Conservation (phyloP, 1,140 invertebrate species). For the Sitobion miscanthi region DNA sequence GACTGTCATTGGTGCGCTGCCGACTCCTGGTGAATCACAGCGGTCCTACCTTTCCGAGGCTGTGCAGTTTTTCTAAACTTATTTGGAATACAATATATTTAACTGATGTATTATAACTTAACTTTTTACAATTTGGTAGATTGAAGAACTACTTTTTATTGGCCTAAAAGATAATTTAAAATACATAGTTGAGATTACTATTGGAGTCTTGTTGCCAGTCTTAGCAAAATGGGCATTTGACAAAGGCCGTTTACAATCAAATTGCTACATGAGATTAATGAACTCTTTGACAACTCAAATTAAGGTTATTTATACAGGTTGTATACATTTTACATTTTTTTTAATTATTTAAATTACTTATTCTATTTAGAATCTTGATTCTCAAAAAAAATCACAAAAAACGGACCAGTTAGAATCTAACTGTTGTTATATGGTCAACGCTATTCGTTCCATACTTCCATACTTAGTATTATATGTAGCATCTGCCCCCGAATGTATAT, state of each 20-base stretch:
- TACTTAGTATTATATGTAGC: constrained; percentile 66
- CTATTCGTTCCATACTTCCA: constrained; percentile 66
- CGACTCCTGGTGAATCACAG: no score
- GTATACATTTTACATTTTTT: background rate
- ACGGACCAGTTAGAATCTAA: constrained; percentile 59
- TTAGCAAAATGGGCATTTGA: constrained; percentile 72
- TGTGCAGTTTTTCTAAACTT: no score
- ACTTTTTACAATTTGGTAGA: constrained; percentile 62
- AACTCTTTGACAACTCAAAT: constrained; percentile 58
- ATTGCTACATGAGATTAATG: constrained; percentile 62
- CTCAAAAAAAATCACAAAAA: constrained; percentile 56
- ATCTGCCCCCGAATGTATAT: constrained; percentile 61
- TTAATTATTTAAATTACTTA: background rate
- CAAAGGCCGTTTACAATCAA: constrained; percentile 65
- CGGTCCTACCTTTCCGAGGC: no score
- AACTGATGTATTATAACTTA: background rate
- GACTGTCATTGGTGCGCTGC: no score
- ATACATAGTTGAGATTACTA: constrained; percentile 65
- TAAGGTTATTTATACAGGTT: constrained; percentile 55
- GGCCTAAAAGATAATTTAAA: constrained; percentile 66
- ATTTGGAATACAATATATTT: no score
- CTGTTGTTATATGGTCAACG: constrained; percentile 60
- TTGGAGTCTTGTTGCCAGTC: constrained; percentile 66
- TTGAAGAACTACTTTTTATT: constrained; percentile 68
- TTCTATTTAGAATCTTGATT: constrained; percentile 31